Percentiles rank a stretch among this genome's conserved stretches.
These are phyloP conservation scores for Tetragonisca angustula DNA, from an alignment of 2,888 invertebrate species.

Conservation along the genomic window DNA sequence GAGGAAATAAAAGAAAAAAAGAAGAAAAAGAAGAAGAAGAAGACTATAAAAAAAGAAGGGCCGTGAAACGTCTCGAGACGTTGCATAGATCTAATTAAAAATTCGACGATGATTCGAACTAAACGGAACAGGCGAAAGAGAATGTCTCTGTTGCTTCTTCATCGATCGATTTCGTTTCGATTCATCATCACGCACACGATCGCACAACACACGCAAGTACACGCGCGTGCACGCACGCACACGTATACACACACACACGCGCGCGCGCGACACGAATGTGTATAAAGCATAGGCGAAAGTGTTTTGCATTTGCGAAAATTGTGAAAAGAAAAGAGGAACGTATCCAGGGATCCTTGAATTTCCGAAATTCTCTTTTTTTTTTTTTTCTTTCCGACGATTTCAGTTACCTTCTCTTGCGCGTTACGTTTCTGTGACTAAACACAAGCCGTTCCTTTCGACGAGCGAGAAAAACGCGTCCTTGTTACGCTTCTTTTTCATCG, in stretches of 20 bases:
- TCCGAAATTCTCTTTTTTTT: conserved; percentile 9
- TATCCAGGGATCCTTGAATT: conserved; percentile 51
- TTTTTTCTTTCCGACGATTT: conserved; percentile 7
- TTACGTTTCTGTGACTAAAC: too few species aligned
- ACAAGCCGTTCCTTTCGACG: background rate
- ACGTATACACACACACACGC: background rate
- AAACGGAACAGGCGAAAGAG: too few species aligned
- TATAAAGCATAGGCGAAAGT: conserved; percentile 2
- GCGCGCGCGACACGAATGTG: conserved; percentile 8
- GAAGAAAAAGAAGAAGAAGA: too few species aligned
- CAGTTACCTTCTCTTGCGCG: background rate
- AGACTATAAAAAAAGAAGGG: too few species aligned
- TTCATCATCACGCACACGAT: conserved; percentile 29
- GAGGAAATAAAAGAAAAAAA: too few species aligned
- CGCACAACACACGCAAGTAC: conserved; percentile 27
- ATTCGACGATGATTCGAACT: background rate
- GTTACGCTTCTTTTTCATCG: background rate
- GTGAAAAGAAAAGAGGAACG: background rate
- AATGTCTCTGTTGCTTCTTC: too few species aligned
- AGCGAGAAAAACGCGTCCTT: background rate
- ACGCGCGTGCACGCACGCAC: background rate
- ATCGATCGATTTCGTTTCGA: conserved; percentile 7
- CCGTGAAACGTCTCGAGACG: background rate
- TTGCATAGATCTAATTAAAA: background rate
- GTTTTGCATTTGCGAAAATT: conserved; percentile 1